A percentile compares a stretch with the other conserved stretches of the same genome.
These are phyloP conservation scores for Littorina saxatilis DNA, from an alignment of 1,140 invertebrate genomes.

Conservation along the genomic window DNA sequence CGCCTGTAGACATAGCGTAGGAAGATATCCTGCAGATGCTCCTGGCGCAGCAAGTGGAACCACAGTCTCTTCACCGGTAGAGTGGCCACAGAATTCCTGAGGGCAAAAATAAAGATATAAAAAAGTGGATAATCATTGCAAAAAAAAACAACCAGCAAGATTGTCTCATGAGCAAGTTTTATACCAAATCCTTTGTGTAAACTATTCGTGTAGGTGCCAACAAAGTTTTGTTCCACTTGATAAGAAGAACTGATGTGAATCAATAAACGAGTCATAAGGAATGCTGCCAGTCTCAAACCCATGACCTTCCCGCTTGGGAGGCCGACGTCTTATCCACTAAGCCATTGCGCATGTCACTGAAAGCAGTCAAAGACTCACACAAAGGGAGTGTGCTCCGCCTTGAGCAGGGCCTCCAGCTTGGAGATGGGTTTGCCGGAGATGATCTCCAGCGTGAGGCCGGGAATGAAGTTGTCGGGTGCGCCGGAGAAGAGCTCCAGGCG, in stretches of 20 bases:
- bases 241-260: no score
- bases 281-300: no score
- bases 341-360: no score
- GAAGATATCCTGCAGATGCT: conserved; percentile 95
- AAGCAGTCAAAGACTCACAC: no score
- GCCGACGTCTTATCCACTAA: no score
- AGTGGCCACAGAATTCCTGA: conserved; percentile 79
- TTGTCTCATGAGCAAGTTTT: no score
- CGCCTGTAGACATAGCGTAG: conserved; percentile 96
- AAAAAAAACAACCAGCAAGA: not conserved
- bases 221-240: no score
- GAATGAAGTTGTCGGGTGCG: conserved; percentile 79
- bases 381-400: conserved; percentile 97
- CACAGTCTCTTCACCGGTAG: conserved; percentile 92
- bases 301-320: no score
- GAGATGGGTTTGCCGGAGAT: conserved; percentile 87
- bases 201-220: no score
- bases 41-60: conserved; percentile 95
- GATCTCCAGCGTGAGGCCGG: conserved; percentile 76
- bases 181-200: no score
- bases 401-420: conserved; percentile 94
- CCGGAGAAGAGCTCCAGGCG: conserved; percentile 86
- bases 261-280: no score
- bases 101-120: conserved; percentile 40
- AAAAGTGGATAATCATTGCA: not conserved